phyloP scores from a whole-genome alignment of 2,113 vertebrate genomes.

The Cavia aperea region DNA sequence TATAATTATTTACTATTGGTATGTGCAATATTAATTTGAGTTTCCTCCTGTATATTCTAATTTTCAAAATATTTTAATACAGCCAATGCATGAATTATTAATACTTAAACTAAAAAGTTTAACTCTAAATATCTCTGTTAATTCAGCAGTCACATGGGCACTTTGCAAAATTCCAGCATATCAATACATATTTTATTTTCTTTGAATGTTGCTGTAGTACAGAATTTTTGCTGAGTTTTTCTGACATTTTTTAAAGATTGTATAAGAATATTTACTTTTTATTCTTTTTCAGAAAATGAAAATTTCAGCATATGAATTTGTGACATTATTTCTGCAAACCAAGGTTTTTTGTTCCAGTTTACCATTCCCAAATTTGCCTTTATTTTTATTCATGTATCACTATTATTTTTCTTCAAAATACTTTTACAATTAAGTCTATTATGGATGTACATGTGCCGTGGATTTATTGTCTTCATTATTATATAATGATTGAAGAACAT shows the following conservation, averaged over 20 bases:
- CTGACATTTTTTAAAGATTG: neutral
- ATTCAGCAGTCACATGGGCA: neutral
- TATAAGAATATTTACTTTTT: neutral
- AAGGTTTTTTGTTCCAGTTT: neutral
- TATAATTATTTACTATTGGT: neutral
- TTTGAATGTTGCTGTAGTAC: neutral
- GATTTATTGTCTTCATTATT: neutral
- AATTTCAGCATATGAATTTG: neutral
- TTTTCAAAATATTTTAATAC: neutral
- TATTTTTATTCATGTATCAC: neutral
- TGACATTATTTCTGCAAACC: neutral
- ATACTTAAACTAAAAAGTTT: neutral
- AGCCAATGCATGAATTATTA: neutral
- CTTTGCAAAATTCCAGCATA: neutral
- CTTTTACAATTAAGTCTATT: neutral
- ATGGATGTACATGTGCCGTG: neutral
- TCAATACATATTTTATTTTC: neutral
- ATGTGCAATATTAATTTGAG: neutral
- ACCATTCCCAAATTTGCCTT: neutral
- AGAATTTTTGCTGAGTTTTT: neutral
- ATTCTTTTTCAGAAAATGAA: neutral
- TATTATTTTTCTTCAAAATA: conserved; percentile 26
- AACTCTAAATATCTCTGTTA: neutral
- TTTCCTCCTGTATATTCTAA: neutral
- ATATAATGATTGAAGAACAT: neutral